phyloP scores from a whole-genome alignment of 2,113 vertebrate genomes.

The Gadus macrocephalus region DNA sequence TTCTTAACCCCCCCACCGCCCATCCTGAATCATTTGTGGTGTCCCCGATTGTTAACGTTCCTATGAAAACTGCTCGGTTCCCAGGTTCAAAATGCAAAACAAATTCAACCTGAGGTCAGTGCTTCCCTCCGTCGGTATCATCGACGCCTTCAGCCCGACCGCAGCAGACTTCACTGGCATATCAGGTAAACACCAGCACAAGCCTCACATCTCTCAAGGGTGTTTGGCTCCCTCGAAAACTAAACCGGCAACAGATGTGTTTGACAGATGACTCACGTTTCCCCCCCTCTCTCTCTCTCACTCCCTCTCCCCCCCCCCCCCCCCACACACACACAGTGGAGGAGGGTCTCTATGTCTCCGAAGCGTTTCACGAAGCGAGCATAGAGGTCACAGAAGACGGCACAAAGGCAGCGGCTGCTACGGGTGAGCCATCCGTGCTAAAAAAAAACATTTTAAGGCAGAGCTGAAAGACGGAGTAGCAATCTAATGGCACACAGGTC shows the following conservation, averaged over 20 bases:
- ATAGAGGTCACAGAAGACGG: constrained; percentile 85
- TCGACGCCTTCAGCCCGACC: constrained; percentile 79
- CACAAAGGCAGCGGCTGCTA: constrained; percentile 78
- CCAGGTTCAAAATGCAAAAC: constrained; percentile 85
- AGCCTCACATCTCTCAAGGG: too few species aligned
- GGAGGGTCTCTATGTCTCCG: constrained; percentile 80
- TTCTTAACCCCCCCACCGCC: too few species aligned
- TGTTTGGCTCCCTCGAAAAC: too few species aligned
- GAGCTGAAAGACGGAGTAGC: background rate
- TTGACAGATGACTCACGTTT: too few species aligned
- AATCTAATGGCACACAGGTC: background rate
- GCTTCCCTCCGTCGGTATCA: constrained; percentile 80
- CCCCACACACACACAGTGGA: constrained; percentile 60
- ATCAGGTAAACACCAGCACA: constrained; percentile 65
- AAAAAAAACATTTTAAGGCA: too few species aligned
- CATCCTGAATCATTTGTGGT: too few species aligned
- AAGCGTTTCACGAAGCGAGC: constrained; percentile 82
- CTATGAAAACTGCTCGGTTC: constrained; percentile 2
- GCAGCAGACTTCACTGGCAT: constrained; percentile 86
- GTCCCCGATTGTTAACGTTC: too few species aligned
- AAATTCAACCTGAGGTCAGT: constrained; percentile 81
- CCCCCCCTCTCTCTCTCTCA: too few species aligned
- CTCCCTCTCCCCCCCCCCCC: background rate
- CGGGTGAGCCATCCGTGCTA: constrained; percentile 64
- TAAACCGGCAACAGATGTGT: too few species aligned